phyloP scores from a whole-genome alignment of 2,888 invertebrate species.

The Rhorus exstirpatorius region DNA sequence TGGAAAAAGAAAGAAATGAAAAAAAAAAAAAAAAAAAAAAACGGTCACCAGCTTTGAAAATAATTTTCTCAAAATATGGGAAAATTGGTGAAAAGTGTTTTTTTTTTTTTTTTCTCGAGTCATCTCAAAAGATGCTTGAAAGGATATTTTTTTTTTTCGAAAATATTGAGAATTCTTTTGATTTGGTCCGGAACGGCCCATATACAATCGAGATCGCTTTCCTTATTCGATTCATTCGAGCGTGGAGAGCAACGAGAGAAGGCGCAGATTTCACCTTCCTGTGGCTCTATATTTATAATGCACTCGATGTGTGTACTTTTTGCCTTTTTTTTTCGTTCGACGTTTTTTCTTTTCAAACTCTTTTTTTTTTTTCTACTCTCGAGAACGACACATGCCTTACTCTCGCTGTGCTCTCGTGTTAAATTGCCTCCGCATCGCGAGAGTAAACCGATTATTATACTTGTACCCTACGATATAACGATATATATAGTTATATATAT shows the following conservation, averaged over 20 bases:
- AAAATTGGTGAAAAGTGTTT: too few relatives aligned
- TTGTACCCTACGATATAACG: background rate
- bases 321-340: background rate
- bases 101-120: too few relatives aligned
- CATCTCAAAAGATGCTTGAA: too few relatives aligned
- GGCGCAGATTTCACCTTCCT: constrained; percentile 72
- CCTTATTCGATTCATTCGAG: constrained; percentile 71
- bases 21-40: too few relatives aligned
- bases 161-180: background rate
- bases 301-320: constrained; percentile 22
- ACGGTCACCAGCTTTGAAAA: too few relatives aligned
- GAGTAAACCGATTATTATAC: constrained; percentile 34
- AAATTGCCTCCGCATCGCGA: constrained; percentile 24
- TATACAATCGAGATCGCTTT: constrained; percentile 70
- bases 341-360: background rate
- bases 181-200: constrained; percentile 12
- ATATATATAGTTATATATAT: too few relatives aligned
- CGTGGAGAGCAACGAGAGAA: constrained; percentile 63
- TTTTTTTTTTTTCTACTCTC: constrained; percentile 11
- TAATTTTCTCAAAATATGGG: too few relatives aligned
- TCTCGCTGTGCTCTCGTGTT: constrained; percentile 50
- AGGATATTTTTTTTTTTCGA: background rate
- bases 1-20: too few relatives aligned
- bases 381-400: constrained; percentile 30
- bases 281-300: constrained; percentile 38